Evolutionary conservation across 2,797 vertebrate species (phyloP).

Genomic region (Peromyscus aztecus): DNA sequence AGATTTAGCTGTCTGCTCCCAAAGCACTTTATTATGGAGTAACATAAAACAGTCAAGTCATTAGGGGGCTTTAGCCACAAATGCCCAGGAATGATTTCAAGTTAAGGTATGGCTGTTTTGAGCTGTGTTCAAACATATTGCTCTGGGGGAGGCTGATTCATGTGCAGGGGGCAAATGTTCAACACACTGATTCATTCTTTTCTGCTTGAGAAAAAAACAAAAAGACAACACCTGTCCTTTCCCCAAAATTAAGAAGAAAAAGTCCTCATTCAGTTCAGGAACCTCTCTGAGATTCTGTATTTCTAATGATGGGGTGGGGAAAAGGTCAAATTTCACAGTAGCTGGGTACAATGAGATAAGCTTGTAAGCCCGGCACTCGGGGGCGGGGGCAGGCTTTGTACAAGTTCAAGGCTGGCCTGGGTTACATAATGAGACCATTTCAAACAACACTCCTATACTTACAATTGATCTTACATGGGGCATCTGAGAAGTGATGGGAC

Average conservation of each 20-base stretch:
- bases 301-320: background rate
- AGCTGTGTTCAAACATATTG: background rate
- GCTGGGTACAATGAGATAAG: background rate
- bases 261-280: background rate
- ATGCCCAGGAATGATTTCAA: conserved; percentile 22
- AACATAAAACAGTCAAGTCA: conserved; percentile 21
- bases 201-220: background rate
- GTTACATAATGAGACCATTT: background rate
- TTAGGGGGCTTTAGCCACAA: conserved; percentile 16
- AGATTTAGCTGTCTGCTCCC: conserved; percentile 40
- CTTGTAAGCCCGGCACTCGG: background rate
- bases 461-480: background rate
- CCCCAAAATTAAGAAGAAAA: background rate
- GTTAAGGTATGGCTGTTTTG: background rate
- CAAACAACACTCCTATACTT: background rate
- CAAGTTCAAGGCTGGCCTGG: background rate
- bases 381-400: background rate
- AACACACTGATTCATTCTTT: background rate
- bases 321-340: background rate
- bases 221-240: background rate
- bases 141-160: background rate
- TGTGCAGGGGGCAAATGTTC: background rate
- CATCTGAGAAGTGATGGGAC: background rate
- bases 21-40: conserved; percentile 25
- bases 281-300: background rate